Evolutionary conservation across 2,888 invertebrate genomes (phyloP).

Genomic region (Podabrus alpinus): DNA sequence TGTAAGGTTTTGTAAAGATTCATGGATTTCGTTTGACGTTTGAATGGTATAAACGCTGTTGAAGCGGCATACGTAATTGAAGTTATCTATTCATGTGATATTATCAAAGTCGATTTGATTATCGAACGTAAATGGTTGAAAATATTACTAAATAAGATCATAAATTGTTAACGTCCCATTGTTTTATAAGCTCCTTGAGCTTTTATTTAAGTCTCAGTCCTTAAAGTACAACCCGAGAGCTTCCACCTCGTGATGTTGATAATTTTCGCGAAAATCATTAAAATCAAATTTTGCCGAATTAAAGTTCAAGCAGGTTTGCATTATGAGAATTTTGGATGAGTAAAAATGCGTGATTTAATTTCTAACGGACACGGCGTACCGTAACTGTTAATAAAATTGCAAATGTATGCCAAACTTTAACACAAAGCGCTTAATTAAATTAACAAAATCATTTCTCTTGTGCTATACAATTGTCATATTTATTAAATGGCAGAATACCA

Average conservation of each 20-base stretch:
- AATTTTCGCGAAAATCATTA: neutral
- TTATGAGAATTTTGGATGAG: neutral
- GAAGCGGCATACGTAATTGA: constrained; percentile 26
- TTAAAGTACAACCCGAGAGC: neutral
- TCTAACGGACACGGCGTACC: neutral
- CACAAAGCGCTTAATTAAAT: neutral
- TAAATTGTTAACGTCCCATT: constrained; percentile 26
- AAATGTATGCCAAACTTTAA: neutral
- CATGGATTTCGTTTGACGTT: constrained; percentile 17
- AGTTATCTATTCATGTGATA: constrained; percentile 21
- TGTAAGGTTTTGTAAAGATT: constrained; percentile 7
- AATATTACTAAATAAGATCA: constrained; percentile 18
- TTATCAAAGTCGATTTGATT: constrained; percentile 24
- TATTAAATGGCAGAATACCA: neutral
- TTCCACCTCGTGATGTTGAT: neutral
- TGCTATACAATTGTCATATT: neutral
- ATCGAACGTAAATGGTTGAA: constrained; percentile 26
- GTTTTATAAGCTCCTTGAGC: constrained; percentile 5
- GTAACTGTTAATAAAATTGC: neutral
- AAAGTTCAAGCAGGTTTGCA: neutral
- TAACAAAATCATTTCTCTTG: neutral
- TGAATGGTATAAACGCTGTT: constrained; percentile 23
- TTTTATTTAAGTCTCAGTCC: neutral
- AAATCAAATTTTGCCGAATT: neutral
- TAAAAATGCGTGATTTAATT: neutral